These are phyloP conservation scores for Genyomyrus donnyi DNA, from an alignment of 2,113 vertebrate species.

Conservation along the genomic window DNA sequence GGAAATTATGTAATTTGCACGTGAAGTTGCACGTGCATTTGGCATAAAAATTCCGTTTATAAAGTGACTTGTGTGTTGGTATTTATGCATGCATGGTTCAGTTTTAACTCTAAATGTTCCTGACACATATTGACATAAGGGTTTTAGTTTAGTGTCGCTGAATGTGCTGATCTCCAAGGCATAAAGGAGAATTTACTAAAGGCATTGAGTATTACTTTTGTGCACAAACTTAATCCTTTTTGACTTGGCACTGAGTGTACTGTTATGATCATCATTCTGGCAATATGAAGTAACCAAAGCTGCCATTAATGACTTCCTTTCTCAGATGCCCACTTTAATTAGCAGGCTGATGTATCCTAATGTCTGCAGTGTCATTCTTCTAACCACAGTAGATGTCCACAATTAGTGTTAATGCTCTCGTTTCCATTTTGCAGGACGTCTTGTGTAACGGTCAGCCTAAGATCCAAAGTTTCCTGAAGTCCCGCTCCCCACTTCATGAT, in stretches of 20 bases:
- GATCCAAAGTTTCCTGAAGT: constrained; percentile 64
- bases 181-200: neutral
- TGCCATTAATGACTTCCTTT: neutral
- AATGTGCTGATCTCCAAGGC: neutral
- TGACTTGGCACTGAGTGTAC: neutral
- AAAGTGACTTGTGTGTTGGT: neutral
- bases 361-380: neutral
- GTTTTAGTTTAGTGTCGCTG: neutral
- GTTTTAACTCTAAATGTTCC: neutral
- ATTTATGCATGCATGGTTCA: neutral
- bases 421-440: constrained; percentile 61
- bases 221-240: neutral
- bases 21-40: neutral
- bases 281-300: neutral
- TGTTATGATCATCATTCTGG: neutral
- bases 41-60: neutral
- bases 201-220: neutral
- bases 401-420: neutral
- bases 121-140: neutral
- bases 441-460: constrained; percentile 58
- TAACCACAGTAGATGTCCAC: neutral
- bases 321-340: neutral
- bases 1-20: neutral
- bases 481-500: constrained; percentile 73
- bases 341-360: neutral